These are phyloP conservation scores for Philaethria dido DNA, from an alignment of 2,888 invertebrate genomes.

Conservation along the genomic window DNA sequence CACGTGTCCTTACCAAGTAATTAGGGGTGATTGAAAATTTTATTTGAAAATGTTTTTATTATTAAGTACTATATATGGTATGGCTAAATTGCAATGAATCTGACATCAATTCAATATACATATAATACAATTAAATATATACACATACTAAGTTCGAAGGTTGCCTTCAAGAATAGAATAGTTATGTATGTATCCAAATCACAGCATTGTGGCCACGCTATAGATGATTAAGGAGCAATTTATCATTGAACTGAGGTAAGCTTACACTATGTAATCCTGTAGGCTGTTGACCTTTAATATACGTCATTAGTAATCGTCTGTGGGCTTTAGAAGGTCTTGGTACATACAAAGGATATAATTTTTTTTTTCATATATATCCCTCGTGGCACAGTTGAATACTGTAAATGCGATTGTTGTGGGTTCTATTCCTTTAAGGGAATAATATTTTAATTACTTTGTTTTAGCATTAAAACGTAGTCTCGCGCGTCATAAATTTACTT, in stretches of 20 bases:
- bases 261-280: conserved; percentile 36
- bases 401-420: not conserved
- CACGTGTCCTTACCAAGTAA: conserved; percentile 23
- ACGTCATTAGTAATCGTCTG: conserved; percentile 40
- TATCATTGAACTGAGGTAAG: conserved; percentile 36
- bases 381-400: not conserved
- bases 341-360: not conserved
- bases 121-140: not conserved
- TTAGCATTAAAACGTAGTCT: no score
- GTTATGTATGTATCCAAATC: conserved; percentile 8
- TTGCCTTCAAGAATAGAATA: not conserved
- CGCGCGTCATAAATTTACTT: no score
- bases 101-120: no score
- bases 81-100: no score
- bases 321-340: conserved; percentile 29
- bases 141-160: not conserved
- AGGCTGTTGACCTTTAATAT: conserved; percentile 41
- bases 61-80: no score
- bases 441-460: no score
- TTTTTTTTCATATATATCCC: no score
- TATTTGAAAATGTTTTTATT: not conserved
- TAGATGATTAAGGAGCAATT: conserved; percentile 66
- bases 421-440: no score
- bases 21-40: conserved; percentile 14
- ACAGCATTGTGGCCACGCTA: conserved; percentile 51